phyloP scores from a whole-genome alignment of 1,140 invertebrate genomes.

The Lepidurus packardi region DNA sequence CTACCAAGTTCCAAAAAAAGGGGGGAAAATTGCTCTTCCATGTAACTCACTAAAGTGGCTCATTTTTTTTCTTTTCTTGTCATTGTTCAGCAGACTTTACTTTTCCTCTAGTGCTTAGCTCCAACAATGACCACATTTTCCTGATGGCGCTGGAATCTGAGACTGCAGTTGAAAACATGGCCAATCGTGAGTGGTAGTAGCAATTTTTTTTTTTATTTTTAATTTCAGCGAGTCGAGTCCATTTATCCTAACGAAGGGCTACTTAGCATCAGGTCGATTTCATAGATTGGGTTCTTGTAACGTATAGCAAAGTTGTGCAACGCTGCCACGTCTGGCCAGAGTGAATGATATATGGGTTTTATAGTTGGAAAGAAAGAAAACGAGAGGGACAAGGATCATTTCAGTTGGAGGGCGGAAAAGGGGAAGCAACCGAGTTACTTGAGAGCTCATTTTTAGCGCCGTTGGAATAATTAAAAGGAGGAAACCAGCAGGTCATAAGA shows the following conservation, averaged over 20 bases:
- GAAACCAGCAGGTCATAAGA: conserved; percentile 9
- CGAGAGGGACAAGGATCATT: neutral
- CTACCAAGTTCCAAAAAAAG: too few relatives aligned
- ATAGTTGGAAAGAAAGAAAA: neutral
- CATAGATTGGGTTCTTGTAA: neutral
- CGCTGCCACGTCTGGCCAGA: neutral
- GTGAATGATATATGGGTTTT: neutral
- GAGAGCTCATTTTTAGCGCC: neutral
- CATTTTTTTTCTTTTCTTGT: neutral
- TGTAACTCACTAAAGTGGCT: too few relatives aligned
- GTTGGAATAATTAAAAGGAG: neutral
- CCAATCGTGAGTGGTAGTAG: neutral
- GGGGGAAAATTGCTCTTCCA: too few relatives aligned
- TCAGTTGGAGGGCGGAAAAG: conserved; percentile 2
- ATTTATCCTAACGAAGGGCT: conserved; percentile 3
- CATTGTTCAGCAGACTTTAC: neutral
- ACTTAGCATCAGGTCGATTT: neutral
- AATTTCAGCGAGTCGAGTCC: neutral
- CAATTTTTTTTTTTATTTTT: neutral
- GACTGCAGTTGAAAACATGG: neutral
- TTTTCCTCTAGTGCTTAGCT: neutral
- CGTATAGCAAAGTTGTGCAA: neutral
- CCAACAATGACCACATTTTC: conserved; percentile 7
- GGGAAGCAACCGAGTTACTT: neutral
- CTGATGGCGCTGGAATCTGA: neutral